Evolutionary conservation across 2,113 vertebrate genomes (phyloP), one percentile per base, ranked within the genome.

Genomic region (Romanogobio albipinnatus): DNA sequence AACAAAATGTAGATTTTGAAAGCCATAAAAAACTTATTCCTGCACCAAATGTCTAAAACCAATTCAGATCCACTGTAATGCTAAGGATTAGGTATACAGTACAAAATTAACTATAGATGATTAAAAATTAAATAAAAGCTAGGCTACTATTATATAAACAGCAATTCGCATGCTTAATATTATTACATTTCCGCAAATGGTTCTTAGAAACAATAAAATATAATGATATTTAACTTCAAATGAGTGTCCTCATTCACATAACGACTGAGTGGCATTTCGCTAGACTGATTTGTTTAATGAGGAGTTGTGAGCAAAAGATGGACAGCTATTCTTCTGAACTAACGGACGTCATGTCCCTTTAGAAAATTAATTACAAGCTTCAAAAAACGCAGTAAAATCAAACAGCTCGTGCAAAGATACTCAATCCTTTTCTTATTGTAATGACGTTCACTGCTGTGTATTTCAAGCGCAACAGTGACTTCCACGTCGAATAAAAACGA

Each of bases 291-390:
- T 56, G 9, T 73, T 73, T 15, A 73, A 73, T 47, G 43, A n/a
- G 43, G 43, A 26, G 8, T 49, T 74, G n/a, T 47, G 26, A 74
- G 71, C 71, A 47, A 74, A 74, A 15, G 43, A 49, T 26, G 39
- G n/a, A 74, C 71, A 47, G 70, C 11, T 73, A 47, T 73, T 47
- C 5, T 24, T 47, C 43, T 24, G 22, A 73, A 45, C 24, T 10
- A 62, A 62, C 70, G 13, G n/a, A 74, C 43, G 70, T 47, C 33
- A 39, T 39, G 66, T 70, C 36, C 5, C 5, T 74, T 74, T 45
- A 47, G 43, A 74, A 74, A 74, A 74, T 26, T 74, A 74, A 74
- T 74, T 74, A 26, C 68, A 71, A 39, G n/a, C 71, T 49, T 74
- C 43, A 74, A 74, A 45, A 56, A 74, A 74, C 70, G n/a, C 39